Percentiles rank a stretch among this genome's conserved stretches.
These are phyloP conservation scores for Zenarchopterus dispar DNA, from an alignment of 2,797 vertebrate genomes.

Conservation along the genomic window DNA sequence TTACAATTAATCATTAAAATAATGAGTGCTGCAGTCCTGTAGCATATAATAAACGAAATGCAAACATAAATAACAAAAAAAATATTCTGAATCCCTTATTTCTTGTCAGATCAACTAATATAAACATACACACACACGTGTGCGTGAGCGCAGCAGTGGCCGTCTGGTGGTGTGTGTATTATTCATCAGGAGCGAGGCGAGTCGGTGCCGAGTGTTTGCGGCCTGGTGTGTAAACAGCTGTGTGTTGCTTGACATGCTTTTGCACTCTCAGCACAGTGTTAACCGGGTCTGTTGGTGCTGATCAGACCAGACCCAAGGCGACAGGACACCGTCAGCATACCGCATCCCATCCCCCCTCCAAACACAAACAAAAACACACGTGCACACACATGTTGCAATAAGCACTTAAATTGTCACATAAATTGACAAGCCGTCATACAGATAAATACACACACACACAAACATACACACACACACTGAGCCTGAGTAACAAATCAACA, in stretches of 20 bases:
- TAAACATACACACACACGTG: constrained; percentile 24
- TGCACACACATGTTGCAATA: constrained; percentile 13
- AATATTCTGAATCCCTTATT: constrained; percentile 27
- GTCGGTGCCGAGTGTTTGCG: constrained; percentile 71
- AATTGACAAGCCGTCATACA: constrained; percentile 48
- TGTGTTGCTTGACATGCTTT: constrained; percentile 96
- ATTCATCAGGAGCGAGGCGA: constrained; percentile 78
- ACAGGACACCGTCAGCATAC: constrained; percentile 87
- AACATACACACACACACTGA: constrained; percentile 46
- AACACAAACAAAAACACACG: constrained; percentile 25
- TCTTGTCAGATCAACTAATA: constrained; percentile 24
- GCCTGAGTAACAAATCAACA: constrained; percentile 69
- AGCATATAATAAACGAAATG: constrained; percentile 3
- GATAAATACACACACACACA: constrained; percentile 52
- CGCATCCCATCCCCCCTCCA: constrained; percentile 9
- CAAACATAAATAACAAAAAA: constrained; percentile 29
- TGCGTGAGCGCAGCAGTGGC: constrained; percentile 51
- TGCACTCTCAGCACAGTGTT: constrained; percentile 92
- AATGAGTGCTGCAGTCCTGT: neutral
- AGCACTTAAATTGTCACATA: constrained; percentile 58
- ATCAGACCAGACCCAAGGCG: constrained; percentile 90
- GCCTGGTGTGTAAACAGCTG: constrained; percentile 94
- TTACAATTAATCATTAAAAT: neutral
- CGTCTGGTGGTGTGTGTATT: constrained; percentile 79
- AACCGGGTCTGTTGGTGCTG: constrained; percentile 87